A percentile compares a stretch with the other conserved stretches of the same genome.
phyloP scores from a whole-genome alignment of 2,797 vertebrate genomes.

The Crocodylus rhombifer region DNA sequence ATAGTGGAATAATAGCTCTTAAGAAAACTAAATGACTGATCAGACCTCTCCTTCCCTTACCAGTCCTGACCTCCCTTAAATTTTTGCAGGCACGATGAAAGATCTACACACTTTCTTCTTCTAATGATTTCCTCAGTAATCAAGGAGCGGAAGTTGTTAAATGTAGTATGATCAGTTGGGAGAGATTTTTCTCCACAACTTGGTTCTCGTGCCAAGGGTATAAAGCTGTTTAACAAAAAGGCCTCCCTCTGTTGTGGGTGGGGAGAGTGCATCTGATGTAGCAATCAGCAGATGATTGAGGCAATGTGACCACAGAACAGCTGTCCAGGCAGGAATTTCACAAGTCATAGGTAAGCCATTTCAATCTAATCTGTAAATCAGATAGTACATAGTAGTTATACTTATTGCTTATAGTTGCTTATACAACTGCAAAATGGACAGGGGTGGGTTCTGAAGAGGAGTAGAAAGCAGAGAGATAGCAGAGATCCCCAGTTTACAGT shows the following conservation, averaged over 20 bases:
- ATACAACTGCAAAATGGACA: background rate
- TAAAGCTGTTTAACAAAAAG: conserved; percentile 51
- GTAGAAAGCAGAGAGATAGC: background rate
- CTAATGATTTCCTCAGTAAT: conserved; percentile 94
- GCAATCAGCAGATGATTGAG: conserved; percentile 31
- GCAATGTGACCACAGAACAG: background rate
- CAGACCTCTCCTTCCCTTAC: conserved; percentile 87
- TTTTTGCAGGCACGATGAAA: conserved; percentile 88
- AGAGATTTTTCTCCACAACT: conserved; percentile 87
- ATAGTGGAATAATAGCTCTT: conserved; percentile 86
- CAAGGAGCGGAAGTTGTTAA: conserved; percentile 90
- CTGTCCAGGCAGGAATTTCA: conserved; percentile 21
- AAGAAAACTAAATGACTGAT: conserved; percentile 89
- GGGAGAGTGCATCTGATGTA: background rate
- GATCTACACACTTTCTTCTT: conserved; percentile 91
- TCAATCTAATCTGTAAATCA: background rate
- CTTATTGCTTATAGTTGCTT: background rate
- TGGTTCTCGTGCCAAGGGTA: conserved; percentile 83
- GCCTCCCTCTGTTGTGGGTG: background rate
- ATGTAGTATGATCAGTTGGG: conserved; percentile 84
- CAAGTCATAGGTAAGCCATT: background rate
- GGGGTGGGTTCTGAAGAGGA: background rate
- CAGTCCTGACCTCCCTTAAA: conserved; percentile 88
- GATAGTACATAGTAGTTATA: background rate
- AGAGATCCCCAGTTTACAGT: background rate